Base-by-base conservation (phyloP, 2,113 vertebrate species). In the Hippocampus comes region DNA sequence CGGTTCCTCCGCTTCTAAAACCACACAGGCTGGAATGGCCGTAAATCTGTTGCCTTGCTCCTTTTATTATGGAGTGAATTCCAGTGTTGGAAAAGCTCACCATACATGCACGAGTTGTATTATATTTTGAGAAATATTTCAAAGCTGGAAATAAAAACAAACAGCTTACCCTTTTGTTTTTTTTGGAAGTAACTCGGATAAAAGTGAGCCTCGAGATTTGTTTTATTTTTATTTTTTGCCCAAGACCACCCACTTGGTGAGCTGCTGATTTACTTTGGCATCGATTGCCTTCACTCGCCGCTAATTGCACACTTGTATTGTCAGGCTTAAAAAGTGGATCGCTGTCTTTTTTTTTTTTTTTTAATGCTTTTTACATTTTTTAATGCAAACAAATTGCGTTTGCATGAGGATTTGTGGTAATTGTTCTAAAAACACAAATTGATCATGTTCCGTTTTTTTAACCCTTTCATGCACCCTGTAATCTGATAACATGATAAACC, bases 211-310 rank as follows among this genome's bases (percentile, higher is more conserved):
- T 27, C 48, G 84, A 78, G 74, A 61, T 21, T 67, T 68, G 73
- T 57, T 75, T 79, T 87, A 83, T 86, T 83, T 49, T 61, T 74
- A 79, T 71, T 67, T 59, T 77, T 89, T 80, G 81, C 74, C 69
- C 70, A 63, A 63, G 88, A 89, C 87, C 90, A 91, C 88, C 86
- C 86, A 90, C 80, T 38, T 9, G 41, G 79, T 30, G 59, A 64
- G 68, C 51, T 11, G 38, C 63, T 20, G 43, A 17, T 27, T 46
- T 76, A 81, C 15, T 81, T 68, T 84, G 60, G 73, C 71, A 78
- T 38, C 61, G 69, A 67, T 78, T 77, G 42, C 18, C 64, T 72
- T 73, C 60, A 27, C 56, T 75, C 74, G 10, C 1, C 75, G 73
- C 80, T 48, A 65, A n/a, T 15, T 3, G 5, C 67, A 12, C 23